Evolutionary conservation across 2,113 vertebrate species (phyloP).

Genomic region (Heptranchias perlo): DNA sequence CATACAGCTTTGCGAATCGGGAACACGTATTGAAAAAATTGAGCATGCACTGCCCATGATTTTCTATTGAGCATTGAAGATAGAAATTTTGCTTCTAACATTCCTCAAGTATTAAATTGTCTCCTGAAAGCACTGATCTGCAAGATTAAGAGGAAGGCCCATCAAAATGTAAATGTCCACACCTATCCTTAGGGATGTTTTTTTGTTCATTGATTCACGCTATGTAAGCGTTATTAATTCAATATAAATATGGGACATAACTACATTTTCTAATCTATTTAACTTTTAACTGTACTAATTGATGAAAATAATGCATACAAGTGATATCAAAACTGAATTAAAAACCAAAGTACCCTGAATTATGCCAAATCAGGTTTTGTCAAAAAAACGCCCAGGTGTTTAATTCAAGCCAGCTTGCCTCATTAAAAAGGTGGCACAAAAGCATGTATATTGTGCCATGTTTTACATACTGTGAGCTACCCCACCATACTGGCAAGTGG

Average conservation of each 20-base stretch:
- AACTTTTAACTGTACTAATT: not conserved
- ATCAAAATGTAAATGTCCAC: not conserved
- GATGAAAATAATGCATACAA: not conserved
- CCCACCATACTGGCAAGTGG: not conserved
- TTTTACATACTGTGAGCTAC: conserved; percentile 21
- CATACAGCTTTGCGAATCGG: not conserved
- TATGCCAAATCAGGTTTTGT: not conserved
- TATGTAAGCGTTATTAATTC: not conserved
- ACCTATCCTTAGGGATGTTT: not conserved
- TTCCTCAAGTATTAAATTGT: not conserved
- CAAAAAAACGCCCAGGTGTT: conserved; percentile 15
- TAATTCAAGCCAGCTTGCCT: conserved; percentile 21
- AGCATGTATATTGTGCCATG: conserved; percentile 22
- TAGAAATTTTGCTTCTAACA: not conserved
- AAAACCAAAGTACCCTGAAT: not conserved
- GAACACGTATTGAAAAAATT: not conserved
- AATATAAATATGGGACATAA: not conserved
- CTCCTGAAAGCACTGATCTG: not conserved
- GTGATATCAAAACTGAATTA: not conserved
- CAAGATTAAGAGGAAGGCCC: not conserved
- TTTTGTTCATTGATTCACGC: not conserved
- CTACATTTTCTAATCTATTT: not conserved
- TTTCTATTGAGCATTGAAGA: not conserved
- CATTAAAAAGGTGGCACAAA: conserved; percentile 35
- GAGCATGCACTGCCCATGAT: not conserved